Conservation (phyloP, 2,888 invertebrate species). For the Eulithis testata region DNA sequence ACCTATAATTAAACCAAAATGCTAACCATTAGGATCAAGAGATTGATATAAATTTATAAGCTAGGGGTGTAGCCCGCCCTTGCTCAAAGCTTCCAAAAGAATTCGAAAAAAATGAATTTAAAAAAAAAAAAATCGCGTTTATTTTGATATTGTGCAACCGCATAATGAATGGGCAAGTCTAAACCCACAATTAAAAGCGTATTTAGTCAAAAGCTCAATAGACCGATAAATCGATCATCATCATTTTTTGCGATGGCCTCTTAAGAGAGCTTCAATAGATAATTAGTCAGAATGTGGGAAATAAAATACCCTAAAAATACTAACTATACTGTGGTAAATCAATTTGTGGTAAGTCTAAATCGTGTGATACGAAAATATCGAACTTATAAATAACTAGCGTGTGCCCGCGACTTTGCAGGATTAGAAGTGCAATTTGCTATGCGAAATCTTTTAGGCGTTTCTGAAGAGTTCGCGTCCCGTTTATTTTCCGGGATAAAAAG, state of each 20-base stretch:
- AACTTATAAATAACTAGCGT: too few species aligned
- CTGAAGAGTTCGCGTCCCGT: too few species aligned
- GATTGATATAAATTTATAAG: slow-evolving; percentile 73
- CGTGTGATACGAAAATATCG: too few species aligned
- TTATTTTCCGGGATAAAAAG: too few species aligned
- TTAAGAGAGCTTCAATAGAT: slow-evolving; percentile 17
- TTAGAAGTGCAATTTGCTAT: too few species aligned
- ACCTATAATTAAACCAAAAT: slow-evolving; percentile 64
- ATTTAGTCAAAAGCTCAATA: slow-evolving; percentile 70
- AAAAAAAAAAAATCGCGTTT: slow-evolving; percentile 61
- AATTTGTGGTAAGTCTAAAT: too few species aligned
- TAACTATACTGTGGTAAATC: too few species aligned
- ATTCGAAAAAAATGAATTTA: too few species aligned
- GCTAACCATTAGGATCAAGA: slow-evolving; percentile 57
- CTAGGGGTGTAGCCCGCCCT: slow-evolving; percentile 59
- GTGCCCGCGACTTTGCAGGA: too few species aligned
- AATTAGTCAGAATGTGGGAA: slow-evolving; percentile 24
- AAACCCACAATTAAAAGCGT: slow-evolving; percentile 73
- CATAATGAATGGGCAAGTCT: slow-evolving; percentile 66
- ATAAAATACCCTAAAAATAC: background rate
- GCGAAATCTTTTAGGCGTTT: too few species aligned
- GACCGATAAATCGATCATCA: slow-evolving; percentile 71
- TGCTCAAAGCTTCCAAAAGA: slow-evolving; percentile 38
- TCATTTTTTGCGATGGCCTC: slow-evolving; percentile 36
- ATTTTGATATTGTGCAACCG: slow-evolving; percentile 77